Conservation (phyloP, 2,888 invertebrate genomes). For the Miltochrista miniata region DNA sequence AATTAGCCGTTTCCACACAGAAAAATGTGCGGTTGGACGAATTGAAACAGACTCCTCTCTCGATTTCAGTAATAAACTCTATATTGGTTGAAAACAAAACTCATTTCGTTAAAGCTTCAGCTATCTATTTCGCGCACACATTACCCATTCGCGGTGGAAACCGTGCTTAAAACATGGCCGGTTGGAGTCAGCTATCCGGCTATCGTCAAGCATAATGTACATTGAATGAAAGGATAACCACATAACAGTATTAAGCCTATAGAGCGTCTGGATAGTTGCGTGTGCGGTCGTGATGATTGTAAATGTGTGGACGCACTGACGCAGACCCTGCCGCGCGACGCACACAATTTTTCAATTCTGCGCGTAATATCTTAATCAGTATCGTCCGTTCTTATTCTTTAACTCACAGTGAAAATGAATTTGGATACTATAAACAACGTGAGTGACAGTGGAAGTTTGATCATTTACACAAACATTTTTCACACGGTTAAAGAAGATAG, state of each 20-base stretch:
- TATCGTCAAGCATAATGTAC: background rate
- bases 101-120: too few relatives aligned
- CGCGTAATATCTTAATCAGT: constrained; percentile 41
- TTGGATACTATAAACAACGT: constrained; percentile 61
- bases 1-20: too few relatives aligned
- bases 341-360: constrained; percentile 59
- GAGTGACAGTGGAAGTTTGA: constrained; percentile 62
- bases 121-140: too few relatives aligned
- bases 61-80: too few relatives aligned
- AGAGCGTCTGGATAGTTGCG: constrained; percentile 13
- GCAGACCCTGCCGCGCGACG: constrained; percentile 18
- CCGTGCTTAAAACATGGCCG: background rate
- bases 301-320: constrained; percentile 8
- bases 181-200: background rate
- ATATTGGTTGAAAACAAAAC: too few relatives aligned
- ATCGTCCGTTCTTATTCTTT: constrained; percentile 38
- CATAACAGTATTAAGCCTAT: background rate
- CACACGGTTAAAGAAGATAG: constrained; percentile 18
- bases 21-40: too few relatives aligned
- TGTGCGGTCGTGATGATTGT: constrained; percentile 1
- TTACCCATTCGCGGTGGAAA: too few relatives aligned
- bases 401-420: constrained; percentile 51
- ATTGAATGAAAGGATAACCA: background rate
- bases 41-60: too few relatives aligned
- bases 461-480: constrained; percentile 53